Evolutionary conservation across 1,140 invertebrate species (phyloP).

Genomic region (Helicoverpa zea): DNA sequence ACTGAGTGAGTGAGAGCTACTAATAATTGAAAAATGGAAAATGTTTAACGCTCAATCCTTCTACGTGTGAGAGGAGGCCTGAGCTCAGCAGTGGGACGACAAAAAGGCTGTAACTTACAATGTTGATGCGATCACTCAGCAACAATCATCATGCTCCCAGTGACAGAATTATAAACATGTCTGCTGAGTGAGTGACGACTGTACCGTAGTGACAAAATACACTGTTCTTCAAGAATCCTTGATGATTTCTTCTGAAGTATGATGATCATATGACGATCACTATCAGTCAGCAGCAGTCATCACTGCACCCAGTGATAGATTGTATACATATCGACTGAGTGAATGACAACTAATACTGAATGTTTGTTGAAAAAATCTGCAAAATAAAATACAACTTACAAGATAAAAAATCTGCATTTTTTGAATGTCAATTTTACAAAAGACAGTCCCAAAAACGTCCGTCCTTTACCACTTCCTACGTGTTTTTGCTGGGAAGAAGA

Average conservation of each 20-base stretch:
- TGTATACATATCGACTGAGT: slow-evolving; percentile 12
- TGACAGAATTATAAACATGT: slow-evolving; percentile 58
- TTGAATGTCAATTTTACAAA: no score
- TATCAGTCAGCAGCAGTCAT: neutral
- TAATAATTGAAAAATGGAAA: slow-evolving; percentile 47
- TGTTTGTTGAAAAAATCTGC: slow-evolving; percentile 19
- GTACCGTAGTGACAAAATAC: neutral
- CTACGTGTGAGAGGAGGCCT: no score
- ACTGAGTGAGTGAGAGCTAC: slow-evolving; percentile 52
- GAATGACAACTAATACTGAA: slow-evolving; percentile 39
- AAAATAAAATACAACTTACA: slow-evolving; percentile 1
- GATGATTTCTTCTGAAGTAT: no score
- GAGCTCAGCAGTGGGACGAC: no score
- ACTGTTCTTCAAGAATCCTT: no score
- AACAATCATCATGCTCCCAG: slow-evolving; percentile 53
- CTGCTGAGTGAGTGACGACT: slow-evolving; percentile 52
- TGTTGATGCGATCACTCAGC: neutral
- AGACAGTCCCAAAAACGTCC: no score
- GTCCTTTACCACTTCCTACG: no score
- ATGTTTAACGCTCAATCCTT: no score
- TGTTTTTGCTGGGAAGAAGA: no score
- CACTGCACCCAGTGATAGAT: slow-evolving; percentile 63
- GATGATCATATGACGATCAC: no score
- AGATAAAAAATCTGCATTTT: no score
- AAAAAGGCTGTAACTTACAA: no score